Evolutionary conservation across 2,113 vertebrate genomes (phyloP).

Genomic region (Corythoichthys intestinalis): DNA sequence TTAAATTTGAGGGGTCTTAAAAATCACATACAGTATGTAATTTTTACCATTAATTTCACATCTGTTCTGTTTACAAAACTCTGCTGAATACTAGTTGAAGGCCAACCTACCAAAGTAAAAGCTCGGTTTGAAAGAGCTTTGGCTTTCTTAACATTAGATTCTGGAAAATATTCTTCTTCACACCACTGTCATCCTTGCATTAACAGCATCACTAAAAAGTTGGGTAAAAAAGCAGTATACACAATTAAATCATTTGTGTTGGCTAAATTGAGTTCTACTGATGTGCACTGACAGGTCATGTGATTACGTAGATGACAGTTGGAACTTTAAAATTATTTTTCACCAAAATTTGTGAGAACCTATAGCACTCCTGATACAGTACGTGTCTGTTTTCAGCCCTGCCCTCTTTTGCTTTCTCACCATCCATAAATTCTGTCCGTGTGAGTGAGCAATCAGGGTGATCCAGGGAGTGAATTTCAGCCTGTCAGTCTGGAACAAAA

Average conservation of each 20-base stretch:
- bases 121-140: too few relatives aligned
- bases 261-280: not conserved
- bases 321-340: not conserved
- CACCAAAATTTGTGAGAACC: not conserved
- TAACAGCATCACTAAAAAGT: too few relatives aligned
- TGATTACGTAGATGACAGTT: not conserved
- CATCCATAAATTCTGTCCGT: constrained; percentile 55
- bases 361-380: constrained; percentile 27
- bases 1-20: too few relatives aligned
- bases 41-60: too few relatives aligned
- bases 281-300: not conserved
- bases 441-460: constrained; percentile 70
- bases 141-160: too few relatives aligned
- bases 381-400: constrained; percentile 20
- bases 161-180: too few relatives aligned
- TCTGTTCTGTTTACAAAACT: too few relatives aligned
- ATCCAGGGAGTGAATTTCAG: constrained; percentile 76
- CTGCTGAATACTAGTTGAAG: too few relatives aligned
- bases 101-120: too few relatives aligned
- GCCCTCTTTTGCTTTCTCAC: constrained; percentile 17
- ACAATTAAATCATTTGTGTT: not conserved
- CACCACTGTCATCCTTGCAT: too few relatives aligned
- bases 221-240: not conserved
- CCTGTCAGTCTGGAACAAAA: constrained; percentile 74
- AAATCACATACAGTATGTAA: too few relatives aligned